Base-by-base conservation (phyloP, 2,797 vertebrate genomes). In the Acanthurus leucopareius region DNA sequence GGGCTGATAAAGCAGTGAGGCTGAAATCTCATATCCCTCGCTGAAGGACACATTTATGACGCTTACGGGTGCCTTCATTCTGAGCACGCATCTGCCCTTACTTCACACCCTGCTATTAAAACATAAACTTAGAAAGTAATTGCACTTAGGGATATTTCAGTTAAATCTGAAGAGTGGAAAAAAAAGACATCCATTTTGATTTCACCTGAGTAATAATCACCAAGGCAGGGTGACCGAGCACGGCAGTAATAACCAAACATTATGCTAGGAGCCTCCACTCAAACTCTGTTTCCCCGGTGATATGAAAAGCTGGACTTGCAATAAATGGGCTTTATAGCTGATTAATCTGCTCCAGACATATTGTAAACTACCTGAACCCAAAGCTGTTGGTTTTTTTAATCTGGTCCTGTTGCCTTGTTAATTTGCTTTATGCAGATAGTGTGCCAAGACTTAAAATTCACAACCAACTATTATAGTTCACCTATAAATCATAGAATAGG, bases 111-210 rank as follows among this genome's bases (percentile, higher is more conserved):
- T 57, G 79, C 88, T 86, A 92, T 94, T 93, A 92, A 91, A 94
- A 92, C 88, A 90, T 91, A 91, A 89, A 93, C 83, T 91, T 89
- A 87, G 86, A 90, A 92, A 90, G 90, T 92, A 95, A 93, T 91
- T 93, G 89, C 93, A 85, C 86, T 92, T 80, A 66, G 68, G 66
- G 69, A 93, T 86, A 88, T 93, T 94, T 92, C 75, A 79, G 77
- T 53, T 67, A 82, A 88, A 92, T 86, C 82, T 82, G 71, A 80
- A 77, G 48, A 22, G 79, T 38, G 40, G 74, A 10, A 20, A 68
- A 72, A 72, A 88, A 89, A 84, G 35, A 51, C 52, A 89, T 85
- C 82, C 75, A 86, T 93, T 94, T 90, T 86, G 89, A 93, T 93
- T 93, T 93, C 78, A 88, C 88, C 89, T 83, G 86, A 89, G 89